Conservation (phyloP, 2,113 vertebrate species). For the Passer domesticus region DNA sequence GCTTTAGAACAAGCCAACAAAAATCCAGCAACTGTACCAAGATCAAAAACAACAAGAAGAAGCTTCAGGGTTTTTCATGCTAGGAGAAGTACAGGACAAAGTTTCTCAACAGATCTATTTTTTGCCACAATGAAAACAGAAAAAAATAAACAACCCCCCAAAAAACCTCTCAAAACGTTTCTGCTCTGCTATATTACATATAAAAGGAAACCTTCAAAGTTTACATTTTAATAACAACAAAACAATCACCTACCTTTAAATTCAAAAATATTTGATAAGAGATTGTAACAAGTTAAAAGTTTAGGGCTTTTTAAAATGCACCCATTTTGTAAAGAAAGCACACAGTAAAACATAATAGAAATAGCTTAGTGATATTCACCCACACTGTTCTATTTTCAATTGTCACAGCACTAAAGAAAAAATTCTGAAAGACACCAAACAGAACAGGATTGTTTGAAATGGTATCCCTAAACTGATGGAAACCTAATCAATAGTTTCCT, state of each 20-base stretch:
- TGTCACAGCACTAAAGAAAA: not conserved
- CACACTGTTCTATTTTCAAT: not conserved
- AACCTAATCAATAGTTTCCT: not conserved
- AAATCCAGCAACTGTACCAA: not conserved
- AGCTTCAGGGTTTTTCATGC: not conserved
- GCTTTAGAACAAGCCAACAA: not conserved
- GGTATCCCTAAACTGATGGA: not conserved
- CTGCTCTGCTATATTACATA: not conserved
- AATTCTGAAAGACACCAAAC: not conserved
- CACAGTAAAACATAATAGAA: not conserved
- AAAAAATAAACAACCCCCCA: rapidly evolving
- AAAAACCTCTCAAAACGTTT: not conserved
- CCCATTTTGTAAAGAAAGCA: not conserved
- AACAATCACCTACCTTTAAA: not conserved
- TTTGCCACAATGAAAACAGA: not conserved
- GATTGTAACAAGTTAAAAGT: not conserved
- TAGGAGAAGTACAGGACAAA: not conserved
- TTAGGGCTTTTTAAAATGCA: not conserved
- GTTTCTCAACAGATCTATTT: not conserved
- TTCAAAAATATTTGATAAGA: not conserved
- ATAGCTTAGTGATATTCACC: not conserved
- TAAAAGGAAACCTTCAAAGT: not conserved
- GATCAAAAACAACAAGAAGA: not conserved
- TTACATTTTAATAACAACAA: not conserved
- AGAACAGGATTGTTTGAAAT: not conserved